A percentile compares a stretch with the other conserved stretches of the same genome.
These are phyloP conservation scores for Malacoctenus gilli DNA, from an alignment of 2,797 vertebrate species.

Conservation along the genomic window DNA sequence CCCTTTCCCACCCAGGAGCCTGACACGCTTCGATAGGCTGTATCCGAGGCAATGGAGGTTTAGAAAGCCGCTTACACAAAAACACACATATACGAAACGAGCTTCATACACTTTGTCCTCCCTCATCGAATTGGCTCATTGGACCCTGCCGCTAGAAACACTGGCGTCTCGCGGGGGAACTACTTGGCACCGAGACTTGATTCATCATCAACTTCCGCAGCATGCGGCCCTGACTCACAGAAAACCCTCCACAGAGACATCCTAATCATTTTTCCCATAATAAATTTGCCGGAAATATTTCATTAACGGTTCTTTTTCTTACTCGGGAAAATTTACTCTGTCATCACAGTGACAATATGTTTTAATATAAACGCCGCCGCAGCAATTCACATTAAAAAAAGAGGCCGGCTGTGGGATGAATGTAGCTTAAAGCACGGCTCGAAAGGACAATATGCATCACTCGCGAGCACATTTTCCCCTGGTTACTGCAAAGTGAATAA, in stretches of 20 bases:
- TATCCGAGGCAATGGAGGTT: constrained; percentile 42
- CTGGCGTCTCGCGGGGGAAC: constrained; percentile 24
- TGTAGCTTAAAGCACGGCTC: constrained; percentile 1
- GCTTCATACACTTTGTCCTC: constrained; percentile 21
- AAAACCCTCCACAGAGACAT: constrained; percentile 18
- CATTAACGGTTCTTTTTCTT: constrained; percentile 9
- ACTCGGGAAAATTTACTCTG: not conserved
- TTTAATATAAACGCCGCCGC: not conserved
- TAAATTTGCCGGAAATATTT: constrained; percentile 17
- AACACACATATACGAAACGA: too few species aligned
- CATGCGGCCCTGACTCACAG: constrained; percentile 18
- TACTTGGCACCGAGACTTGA: constrained; percentile 26
- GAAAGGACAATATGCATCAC: constrained; percentile 2
- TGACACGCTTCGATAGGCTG: constrained; percentile 47
- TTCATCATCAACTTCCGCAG: constrained; percentile 41
- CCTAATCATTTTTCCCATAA: constrained; percentile 1
- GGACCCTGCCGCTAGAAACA: constrained; percentile 14
- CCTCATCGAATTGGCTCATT: constrained; percentile 15
- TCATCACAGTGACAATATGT: constrained; percentile 1
- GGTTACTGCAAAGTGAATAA: constrained; percentile 35
- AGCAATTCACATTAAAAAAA: not conserved
- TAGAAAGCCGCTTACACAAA: constrained; percentile 44
- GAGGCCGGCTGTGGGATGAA: not conserved
- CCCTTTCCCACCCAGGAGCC: constrained; percentile 48
- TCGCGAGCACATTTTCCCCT: constrained; percentile 1